Conservation (phyloP, 2,113 vertebrate species). For the Odocoileus virginianus region DNA sequence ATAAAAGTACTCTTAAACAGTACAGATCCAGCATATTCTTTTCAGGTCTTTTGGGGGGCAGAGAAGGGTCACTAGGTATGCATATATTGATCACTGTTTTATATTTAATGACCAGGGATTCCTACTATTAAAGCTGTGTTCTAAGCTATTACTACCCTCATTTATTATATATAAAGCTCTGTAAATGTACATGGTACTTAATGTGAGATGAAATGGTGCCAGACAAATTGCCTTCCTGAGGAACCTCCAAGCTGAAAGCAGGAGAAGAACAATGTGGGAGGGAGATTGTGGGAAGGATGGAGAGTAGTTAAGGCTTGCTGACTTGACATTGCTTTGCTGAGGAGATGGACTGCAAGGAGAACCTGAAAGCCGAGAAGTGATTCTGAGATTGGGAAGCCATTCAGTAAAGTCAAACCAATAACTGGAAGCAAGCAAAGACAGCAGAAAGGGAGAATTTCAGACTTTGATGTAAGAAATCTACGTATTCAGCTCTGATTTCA, state of each 20-base stretch:
- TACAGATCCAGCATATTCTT: background rate
- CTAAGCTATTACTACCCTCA: background rate
- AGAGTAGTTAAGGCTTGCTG: background rate
- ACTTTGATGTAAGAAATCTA: background rate
- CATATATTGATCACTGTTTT: background rate
- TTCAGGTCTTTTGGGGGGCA: background rate
- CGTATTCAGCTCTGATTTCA: background rate
- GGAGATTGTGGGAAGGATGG: background rate
- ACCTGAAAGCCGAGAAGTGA: slow-evolving; percentile 11
- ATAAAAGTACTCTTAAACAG: background rate
- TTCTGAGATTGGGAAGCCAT: background rate
- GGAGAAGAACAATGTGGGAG: background rate
- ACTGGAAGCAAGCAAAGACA: background rate
- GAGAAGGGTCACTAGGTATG: background rate
- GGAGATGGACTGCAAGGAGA: background rate
- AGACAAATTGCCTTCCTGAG: slow-evolving; percentile 19
- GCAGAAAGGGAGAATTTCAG: background rate
- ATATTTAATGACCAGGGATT: slow-evolving; percentile 39
- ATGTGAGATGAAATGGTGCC: slow-evolving; percentile 34
- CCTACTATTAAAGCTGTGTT: background rate
- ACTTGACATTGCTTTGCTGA: background rate
- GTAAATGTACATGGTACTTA: slow-evolving; percentile 37
- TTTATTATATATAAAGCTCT: slow-evolving; percentile 51
- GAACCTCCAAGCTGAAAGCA: background rate
- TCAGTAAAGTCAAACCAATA: background rate